phyloP scores from a whole-genome alignment of 2,888 invertebrate genomes.

The Acronicta psi region DNA sequence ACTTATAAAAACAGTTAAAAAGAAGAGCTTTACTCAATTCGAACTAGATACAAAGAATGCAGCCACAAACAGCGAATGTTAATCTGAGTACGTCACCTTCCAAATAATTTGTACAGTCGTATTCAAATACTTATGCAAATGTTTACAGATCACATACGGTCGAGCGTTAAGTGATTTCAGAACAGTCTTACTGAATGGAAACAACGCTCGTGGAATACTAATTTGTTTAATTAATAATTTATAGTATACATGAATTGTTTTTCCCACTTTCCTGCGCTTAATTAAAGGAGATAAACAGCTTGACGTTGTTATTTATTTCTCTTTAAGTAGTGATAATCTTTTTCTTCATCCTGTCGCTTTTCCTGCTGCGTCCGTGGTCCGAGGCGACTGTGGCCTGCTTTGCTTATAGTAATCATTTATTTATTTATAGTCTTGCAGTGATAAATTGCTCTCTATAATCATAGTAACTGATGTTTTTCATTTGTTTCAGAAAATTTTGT shows the following conservation, averaged over 20 bases:
- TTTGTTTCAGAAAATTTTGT: too few species aligned
- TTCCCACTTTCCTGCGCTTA: constrained; percentile 35
- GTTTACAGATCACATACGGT: constrained; percentile 45
- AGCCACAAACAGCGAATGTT: background rate
- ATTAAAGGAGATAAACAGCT: constrained; percentile 40
- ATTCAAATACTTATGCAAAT: constrained; percentile 47
- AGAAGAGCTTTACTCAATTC: background rate
- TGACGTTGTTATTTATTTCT: constrained; percentile 39
- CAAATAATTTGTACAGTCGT: constrained; percentile 29
- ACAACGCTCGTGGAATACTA: constrained; percentile 43
- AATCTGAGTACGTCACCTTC: constrained; percentile 3
- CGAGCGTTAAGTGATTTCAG: constrained; percentile 43
- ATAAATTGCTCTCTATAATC: too few species aligned
- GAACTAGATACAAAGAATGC: constrained; percentile 4
- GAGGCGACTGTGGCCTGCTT: constrained; percentile 12
- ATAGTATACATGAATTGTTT: constrained; percentile 43
- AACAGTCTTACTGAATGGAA: constrained; percentile 46
- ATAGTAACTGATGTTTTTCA: too few species aligned
- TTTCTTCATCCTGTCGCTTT: constrained; percentile 35
- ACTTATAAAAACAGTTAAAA: too few species aligned
- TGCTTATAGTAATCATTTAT: constrained; percentile 28
- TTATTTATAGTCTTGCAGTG: constrained; percentile 15
- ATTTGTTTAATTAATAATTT: constrained; percentile 54
- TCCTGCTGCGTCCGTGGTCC: constrained; percentile 4
- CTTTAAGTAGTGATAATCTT: constrained; percentile 31